A percentile compares a stretch with the other conserved stretches of the same genome.
Conservation (phyloP, 1,140 invertebrate genomes). For the Lepidurus apus region DNA sequence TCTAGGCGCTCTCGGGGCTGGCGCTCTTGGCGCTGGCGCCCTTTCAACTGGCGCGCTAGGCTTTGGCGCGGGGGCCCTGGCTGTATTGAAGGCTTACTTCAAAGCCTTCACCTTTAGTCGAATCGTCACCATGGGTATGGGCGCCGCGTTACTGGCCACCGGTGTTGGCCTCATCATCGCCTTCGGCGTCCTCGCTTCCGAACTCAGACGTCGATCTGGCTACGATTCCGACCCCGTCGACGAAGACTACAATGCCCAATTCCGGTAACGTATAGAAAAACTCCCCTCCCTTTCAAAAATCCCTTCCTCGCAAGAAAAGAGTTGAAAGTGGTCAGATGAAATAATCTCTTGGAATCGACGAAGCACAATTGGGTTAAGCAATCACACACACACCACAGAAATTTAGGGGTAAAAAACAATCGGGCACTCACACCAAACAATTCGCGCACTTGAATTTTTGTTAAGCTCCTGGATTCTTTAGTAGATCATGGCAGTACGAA, state of each 20-base stretch:
- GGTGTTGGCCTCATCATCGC: constrained; percentile 13
- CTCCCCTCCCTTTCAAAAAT: background rate
- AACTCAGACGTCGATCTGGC: background rate
- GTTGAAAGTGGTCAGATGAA: too few species aligned
- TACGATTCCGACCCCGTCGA: background rate
- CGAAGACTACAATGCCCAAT: constrained; percentile 12
- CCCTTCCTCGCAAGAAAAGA: background rate
- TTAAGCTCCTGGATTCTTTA: background rate
- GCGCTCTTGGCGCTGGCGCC: background rate
- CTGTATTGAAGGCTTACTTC: background rate
- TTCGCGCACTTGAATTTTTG: background rate
- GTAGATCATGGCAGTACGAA: constrained; percentile 18
- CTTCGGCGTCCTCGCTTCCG: background rate
- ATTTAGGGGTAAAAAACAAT: background rate
- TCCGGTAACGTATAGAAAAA: background rate
- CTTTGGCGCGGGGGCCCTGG: background rate
- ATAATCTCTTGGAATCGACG: too few species aligned
- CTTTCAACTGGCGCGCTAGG: background rate
- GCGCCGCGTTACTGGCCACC: background rate
- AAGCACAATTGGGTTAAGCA: background rate
- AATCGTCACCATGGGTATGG: background rate
- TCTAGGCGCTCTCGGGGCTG: background rate
- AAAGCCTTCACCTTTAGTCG: background rate
- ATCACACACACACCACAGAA: background rate
- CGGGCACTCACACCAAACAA: background rate